phyloP scores from a whole-genome alignment of 2,888 invertebrate genomes.

The Oligia latruncula region DNA sequence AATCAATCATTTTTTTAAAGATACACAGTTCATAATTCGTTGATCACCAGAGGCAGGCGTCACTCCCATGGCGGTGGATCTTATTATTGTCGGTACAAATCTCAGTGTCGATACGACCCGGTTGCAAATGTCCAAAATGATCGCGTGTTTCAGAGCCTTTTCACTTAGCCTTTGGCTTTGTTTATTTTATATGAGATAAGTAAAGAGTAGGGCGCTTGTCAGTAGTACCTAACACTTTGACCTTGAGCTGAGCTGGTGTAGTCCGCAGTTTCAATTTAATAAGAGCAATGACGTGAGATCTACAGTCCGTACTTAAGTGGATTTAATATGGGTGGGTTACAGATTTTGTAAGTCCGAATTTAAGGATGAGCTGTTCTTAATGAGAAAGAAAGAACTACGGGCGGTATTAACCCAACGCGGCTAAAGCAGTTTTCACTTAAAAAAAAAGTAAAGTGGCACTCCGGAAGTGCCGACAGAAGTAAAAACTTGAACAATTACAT shows the following conservation, averaged over 20 bases:
- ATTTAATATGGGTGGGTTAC: neutral
- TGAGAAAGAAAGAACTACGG: neutral
- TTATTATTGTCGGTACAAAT: conserved; percentile 42
- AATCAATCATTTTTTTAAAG: neutral
- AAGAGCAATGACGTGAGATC: neutral
- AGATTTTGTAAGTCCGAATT: neutral
- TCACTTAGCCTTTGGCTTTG: conserved; percentile 15
- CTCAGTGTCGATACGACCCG: conserved; percentile 41
- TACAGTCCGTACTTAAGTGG: neutral
- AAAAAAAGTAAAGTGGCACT: too few relatives aligned
- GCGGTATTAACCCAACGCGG: neutral
- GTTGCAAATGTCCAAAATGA: conserved; percentile 33
- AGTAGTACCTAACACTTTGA: neutral
- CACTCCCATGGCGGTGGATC: conserved; percentile 10
- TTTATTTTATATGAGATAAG: conserved; percentile 8
- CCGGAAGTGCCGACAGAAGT: too few relatives aligned
- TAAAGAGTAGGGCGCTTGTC: neutral
- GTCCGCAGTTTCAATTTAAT: neutral
- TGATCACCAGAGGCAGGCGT: neutral
- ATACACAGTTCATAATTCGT: neutral
- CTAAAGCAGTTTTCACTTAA: too few relatives aligned
- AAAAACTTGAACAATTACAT: too few relatives aligned
- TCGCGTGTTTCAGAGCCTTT: conserved; percentile 6
- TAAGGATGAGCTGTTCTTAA: neutral
- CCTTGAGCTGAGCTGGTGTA: neutral